Conservation (phyloP, 2,888 invertebrate genomes). For the Erannis defoliaria region DNA sequence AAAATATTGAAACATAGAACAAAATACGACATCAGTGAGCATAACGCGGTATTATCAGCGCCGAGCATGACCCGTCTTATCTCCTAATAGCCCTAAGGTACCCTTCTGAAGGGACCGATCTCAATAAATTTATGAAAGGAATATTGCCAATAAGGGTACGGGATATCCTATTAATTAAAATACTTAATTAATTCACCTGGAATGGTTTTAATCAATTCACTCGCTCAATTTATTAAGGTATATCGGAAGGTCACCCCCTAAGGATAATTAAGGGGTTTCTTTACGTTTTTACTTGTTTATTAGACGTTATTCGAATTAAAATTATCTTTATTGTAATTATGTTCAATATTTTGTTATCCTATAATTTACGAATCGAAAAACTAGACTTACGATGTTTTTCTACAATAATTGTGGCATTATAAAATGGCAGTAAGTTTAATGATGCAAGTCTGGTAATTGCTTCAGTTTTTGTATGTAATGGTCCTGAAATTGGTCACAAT, state of each 20-base stretch:
- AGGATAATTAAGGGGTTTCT: slow-evolving; percentile 51
- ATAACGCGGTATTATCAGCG: slow-evolving; percentile 65
- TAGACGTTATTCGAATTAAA: slow-evolving; percentile 41
- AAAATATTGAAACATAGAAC: slow-evolving; percentile 34
- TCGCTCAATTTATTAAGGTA: slow-evolving; percentile 83
- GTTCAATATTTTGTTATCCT: neutral
- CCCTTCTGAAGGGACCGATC: slow-evolving; percentile 79
- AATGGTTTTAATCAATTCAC: slow-evolving; percentile 86
- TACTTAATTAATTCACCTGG: slow-evolving; percentile 87
- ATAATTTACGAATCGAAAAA: too few species aligned
- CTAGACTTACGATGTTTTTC: too few species aligned
- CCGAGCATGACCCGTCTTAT: slow-evolving; percentile 64
- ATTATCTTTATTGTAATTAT: slow-evolving; percentile 6
- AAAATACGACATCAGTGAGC: slow-evolving; percentile 42
- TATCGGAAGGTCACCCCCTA: slow-evolving; percentile 65
- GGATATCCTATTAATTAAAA: slow-evolving; percentile 86
- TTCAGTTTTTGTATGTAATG: too few species aligned
- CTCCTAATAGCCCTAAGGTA: slow-evolving; percentile 69
- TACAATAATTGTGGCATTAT: too few species aligned
- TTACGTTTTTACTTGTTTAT: slow-evolving; percentile 45
- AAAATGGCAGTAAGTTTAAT: too few species aligned
- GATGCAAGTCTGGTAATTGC: too few species aligned
- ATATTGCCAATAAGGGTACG: slow-evolving; percentile 85
- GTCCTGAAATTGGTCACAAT: too few species aligned
- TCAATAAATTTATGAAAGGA: slow-evolving; percentile 87